Evolutionary conservation across 92 coral and sea anemone genomes (phyloP).

Genomic region (Diadumene lineata): DNA sequence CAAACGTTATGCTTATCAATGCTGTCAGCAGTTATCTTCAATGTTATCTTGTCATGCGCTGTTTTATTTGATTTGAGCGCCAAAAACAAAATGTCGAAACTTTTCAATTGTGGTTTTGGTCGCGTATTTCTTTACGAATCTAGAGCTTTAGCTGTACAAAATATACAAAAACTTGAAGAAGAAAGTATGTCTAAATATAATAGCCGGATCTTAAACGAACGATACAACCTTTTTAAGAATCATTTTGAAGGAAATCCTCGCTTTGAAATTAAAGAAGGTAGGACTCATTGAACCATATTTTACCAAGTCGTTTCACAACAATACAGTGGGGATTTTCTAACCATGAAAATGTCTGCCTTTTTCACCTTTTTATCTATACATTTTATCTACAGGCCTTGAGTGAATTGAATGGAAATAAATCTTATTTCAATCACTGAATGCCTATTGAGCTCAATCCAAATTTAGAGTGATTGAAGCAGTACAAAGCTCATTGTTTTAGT

Average conservation of each 20-base stretch:
- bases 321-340: constrained; percentile 1
- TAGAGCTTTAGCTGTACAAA: constrained; percentile 15
- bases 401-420: background rate
- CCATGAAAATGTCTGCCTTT: background rate
- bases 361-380: background rate
- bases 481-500: background rate
- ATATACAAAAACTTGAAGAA: background rate
- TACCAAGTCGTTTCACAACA: background rate
- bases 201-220: constrained; percentile 15
- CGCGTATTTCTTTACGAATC: constrained; percentile 25
- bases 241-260: constrained; percentile 30
- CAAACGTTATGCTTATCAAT: background rate
- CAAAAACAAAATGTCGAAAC: constrained; percentile 21
- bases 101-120: constrained; percentile 27
- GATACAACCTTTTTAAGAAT: constrained; percentile 14
- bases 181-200: constrained; percentile 6
- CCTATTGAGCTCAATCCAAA: background rate
- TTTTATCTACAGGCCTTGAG: background rate
- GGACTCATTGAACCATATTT: background rate
- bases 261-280: constrained; percentile 27
- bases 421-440: background rate
- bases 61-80: constrained; percentile 8
- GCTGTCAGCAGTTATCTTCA: constrained; percentile 3
- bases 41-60: constrained; percentile 6
- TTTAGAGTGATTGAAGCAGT: background rate